phyloP scores from a whole-genome alignment of 2,797 vertebrate species.

The Epinephelus coioides region DNA sequence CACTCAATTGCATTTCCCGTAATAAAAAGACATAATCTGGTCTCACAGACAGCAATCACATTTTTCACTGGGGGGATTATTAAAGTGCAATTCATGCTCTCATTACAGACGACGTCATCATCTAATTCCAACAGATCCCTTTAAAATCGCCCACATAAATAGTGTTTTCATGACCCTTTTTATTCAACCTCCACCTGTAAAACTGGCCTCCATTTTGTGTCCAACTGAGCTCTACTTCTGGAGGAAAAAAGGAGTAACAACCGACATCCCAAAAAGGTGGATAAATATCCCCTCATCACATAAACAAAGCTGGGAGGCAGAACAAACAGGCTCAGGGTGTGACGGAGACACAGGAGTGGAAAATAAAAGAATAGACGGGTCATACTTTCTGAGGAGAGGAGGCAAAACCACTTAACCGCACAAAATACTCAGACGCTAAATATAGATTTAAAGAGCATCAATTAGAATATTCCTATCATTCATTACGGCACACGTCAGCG shows the following conservation, averaged over 20 bases:
- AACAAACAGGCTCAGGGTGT: constrained; percentile 17
- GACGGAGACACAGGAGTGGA: constrained; percentile 20
- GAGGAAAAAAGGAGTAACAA: background rate
- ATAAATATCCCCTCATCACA: constrained; percentile 35
- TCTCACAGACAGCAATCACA: constrained; percentile 9
- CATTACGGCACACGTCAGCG: constrained; percentile 42
- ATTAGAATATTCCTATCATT: constrained; percentile 38
- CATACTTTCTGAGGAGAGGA: constrained; percentile 31
- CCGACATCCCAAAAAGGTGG: constrained; percentile 5
- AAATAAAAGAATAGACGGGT: constrained; percentile 34
- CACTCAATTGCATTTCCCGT: background rate
- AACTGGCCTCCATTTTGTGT: constrained; percentile 67
- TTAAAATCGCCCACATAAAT: background rate
- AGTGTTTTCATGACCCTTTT: background rate
- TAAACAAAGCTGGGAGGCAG: constrained; percentile 48
- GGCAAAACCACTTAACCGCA: constrained; percentile 50
- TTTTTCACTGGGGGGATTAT: constrained; percentile 29
- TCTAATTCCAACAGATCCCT: background rate
- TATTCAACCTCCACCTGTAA: background rate
- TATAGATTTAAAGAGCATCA: constrained; percentile 56
- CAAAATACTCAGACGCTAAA: constrained; percentile 34
- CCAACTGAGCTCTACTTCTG: background rate
- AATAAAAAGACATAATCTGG: constrained; percentile 23
- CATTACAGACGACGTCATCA: background rate
- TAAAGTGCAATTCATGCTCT: constrained; percentile 4